Conservation (phyloP, 2,113 vertebrate species). For the Tiliqua scincoides region DNA sequence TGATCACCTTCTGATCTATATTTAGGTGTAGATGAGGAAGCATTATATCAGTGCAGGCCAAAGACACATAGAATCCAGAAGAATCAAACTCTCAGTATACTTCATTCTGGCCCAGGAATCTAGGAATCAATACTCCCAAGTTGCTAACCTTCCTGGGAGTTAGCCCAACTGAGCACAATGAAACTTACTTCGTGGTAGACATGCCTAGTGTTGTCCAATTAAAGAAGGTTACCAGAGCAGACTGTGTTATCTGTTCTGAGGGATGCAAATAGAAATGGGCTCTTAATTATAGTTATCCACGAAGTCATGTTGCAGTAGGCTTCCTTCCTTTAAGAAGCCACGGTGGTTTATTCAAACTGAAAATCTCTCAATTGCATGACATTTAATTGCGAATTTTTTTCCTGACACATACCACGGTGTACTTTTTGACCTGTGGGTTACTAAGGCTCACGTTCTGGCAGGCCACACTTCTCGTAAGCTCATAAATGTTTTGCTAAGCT, state of each 20-base stretch:
- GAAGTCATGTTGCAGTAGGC: not conserved
- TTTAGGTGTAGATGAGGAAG: not conserved
- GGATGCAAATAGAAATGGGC: not conserved
- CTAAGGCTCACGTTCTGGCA: not conserved
- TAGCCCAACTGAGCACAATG: too few species aligned
- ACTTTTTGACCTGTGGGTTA: not conserved
- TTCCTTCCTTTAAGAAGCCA: not conserved
- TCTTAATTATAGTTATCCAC: not conserved
- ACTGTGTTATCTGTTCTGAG: not conserved
- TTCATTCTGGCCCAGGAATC: not conserved
- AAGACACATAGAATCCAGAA: not conserved
- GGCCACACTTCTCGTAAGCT: not conserved
- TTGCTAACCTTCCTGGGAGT: too few species aligned
- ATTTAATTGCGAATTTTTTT: not conserved
- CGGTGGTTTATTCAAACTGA: not conserved
- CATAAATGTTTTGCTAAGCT: not conserved
- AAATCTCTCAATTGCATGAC: rapidly evolving
- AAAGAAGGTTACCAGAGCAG: not conserved
- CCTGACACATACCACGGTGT: not conserved
- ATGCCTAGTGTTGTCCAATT: not conserved
- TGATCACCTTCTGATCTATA: too few species aligned
- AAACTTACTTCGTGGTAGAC: too few species aligned
- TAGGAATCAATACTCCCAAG: not conserved
- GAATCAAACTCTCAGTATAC: too few species aligned
- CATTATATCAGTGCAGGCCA: not conserved